A percentile compares a stretch with the other conserved stretches of the same genome.
Evolutionary conservation across 2,888 invertebrate species (phyloP).

Genomic region (Acrocyrtus sp.): DNA sequence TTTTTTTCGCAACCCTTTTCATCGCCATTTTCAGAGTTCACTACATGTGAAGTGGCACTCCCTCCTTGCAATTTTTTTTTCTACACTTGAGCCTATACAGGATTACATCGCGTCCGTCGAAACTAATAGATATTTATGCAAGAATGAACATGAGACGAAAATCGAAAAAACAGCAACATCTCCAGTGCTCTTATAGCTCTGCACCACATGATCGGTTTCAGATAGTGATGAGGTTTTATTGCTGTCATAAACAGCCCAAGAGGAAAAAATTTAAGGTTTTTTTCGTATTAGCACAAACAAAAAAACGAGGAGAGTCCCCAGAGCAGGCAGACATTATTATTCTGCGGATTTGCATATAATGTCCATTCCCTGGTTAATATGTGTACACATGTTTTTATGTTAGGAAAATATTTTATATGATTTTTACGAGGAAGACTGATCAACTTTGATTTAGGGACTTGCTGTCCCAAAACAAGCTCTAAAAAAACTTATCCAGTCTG

Average conservation of each 20-base stretch:
- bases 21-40: too few relatives aligned
- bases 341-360: neutral
- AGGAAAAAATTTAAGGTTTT: neutral
- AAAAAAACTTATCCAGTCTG: too few relatives aligned
- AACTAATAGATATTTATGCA: too few relatives aligned
- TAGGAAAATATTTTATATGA: neutral
- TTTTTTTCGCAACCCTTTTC: too few relatives aligned
- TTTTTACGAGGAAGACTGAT: constrained; percentile 3
- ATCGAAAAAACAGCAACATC: neutral
- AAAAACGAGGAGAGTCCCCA: too few relatives aligned
- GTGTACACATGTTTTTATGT: neutral
- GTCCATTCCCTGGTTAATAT: too few relatives aligned
- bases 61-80: too few relatives aligned
- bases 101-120: too few relatives aligned
- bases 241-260: constrained; percentile 44
- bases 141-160: neutral
- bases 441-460: constrained; percentile 22
- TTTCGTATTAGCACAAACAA: neutral
- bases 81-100: too few relatives aligned
- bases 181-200: neutral
- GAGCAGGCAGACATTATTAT: too few relatives aligned
- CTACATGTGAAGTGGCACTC: too few relatives aligned
- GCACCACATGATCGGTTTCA: constrained; percentile 20
- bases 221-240: constrained; percentile 33
- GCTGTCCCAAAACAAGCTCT: neutral